Base-by-base conservation (phyloP, 2,113 vertebrate species). In the Mesocricetus auratus region DNA sequence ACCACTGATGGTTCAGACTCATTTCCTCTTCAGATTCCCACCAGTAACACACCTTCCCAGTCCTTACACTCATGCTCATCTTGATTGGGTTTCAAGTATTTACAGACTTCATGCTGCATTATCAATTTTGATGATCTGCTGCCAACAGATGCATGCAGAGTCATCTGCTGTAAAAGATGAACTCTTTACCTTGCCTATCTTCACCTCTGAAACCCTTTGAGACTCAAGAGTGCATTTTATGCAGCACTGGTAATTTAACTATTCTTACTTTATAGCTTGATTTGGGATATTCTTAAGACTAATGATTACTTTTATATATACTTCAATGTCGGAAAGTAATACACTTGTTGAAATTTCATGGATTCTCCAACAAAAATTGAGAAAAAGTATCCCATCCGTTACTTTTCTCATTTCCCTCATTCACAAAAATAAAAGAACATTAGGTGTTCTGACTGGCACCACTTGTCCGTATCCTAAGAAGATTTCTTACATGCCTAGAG, bases 1-100 rank as follows among this genome's bases (percentile, higher is more conserved):
- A 68, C 11, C 60, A 68, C 2, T 9, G 22, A 78, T 8, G 17
- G 16, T 62, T 62, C 47, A 83, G 74, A 10, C 8, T 36, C 77
- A 71, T 42, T 88, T 64, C 42, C 29, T 53, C 78, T 36, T 88
- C 36, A 0, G 31, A 45, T 2, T 16, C 66, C 82, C 66, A 11
- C 4, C 0, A 1, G 21, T 26, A 13, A 2, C n/a, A 21, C 0
- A 1, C 2, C 17, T 10, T 0, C 1, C 22, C 9, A 8, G 7
- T 19, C 19, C n/a, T 39, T 68, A n/a, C 22, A 53, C 24, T 64
- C 29, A 19, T 0, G 5, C 19, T 83, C 58, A 42, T 16, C 33
- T 93, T 42, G 56, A 10, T 26, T n/a, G 39, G 19, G 53, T 29
- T 1, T 47, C 5, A 82, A 77, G 73, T 66, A 66, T 50, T 53